Base-by-base conservation (phyloP, 2,113 vertebrate genomes). In the Ciconia maguari region DNA sequence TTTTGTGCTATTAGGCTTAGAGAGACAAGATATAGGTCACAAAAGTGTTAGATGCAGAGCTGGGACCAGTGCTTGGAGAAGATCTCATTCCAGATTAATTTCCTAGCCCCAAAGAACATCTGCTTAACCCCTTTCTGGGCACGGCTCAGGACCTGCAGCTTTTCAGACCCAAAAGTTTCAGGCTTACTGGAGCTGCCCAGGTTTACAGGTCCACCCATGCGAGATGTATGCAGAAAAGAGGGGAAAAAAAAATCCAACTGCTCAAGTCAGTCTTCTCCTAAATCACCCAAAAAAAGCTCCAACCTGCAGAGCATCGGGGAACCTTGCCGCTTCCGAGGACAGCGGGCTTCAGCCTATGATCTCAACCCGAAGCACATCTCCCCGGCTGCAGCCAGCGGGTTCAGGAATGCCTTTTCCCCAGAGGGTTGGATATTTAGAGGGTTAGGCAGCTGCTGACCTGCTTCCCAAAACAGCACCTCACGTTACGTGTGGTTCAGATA, bases 361-460 rank as follows among this genome's bases (percentile, higher is more conserved):
- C 89, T 10, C 22, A 55, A 60, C 71, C 52, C 2, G 11, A 51
- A 69, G 49, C 72, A 5, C 19, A 0, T 14, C 90, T 36, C 42
- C 52, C 38, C 11, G 1, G 20, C 79, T n/a, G 70, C 79, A 77
- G 91, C 62, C 69, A 14, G 77, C 41, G 72, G 86, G 68, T 8
- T 69, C 91, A 91, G 95, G 94, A 57, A 88, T 90, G 85, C 6
- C 4, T n/a, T 46, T 49, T 9, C 62, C 91, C 94, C 90, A 16
- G 81, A 78, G 96, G 96, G 69, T 0, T 72, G 90, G 93, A 96
- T 97, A 85, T 95, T 96, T 96, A 3, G 5, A 87, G 82, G 94
- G 95, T 97, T 96, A 97, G 87, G 58, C 94, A 95, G 96, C 95
- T 93, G 92, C 95, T 95, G 95, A 97, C 96, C 96, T 95, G 95